Evolutionary conservation across 2,113 vertebrate species (phyloP), one percentile per base, ranked within the genome.

Genomic region (Hippopotamus amphibius): DNA sequence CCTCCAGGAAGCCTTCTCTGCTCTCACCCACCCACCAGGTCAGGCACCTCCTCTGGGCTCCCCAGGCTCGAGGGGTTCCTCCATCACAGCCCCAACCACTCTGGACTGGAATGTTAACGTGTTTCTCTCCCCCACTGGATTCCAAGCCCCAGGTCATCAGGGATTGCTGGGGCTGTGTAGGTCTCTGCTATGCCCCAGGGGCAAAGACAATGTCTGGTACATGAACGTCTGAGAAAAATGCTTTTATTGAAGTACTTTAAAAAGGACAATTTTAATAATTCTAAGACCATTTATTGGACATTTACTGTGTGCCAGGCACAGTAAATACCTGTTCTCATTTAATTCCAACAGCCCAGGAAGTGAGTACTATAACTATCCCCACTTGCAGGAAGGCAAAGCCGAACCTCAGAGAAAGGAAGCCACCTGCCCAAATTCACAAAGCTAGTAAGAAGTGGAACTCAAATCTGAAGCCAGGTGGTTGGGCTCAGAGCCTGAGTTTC

Each of bases 231-330:
- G 41, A 21, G 71, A 81, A 57, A 80, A 72, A 48, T 33, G 26
- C n/a, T 85, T 94, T 93, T 61, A 69, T 24, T 82, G 9, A 93
- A 93, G 41, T 69, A 85, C 59, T 95, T 91, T 72, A 48, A 79
- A 89, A 46, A 87, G 37, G 71, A 59, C 46, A 92, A 48, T 14
- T 95, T 41, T 48, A 55, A 91, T n/a, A 68, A 96, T 13, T 41
- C 81, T 88, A 90, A 79, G 68, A 26, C 21, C n/a, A 85, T 72
- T 81, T 91, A 77, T 6, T 93, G 68, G 72, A 33, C 87, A 76
- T 26, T 91, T 79, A 92, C 37, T 71, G 71, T 2, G 9, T 53
- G 46, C 48, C 80, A 76, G n/a, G 53, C 55, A 65, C 3, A 15
- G 50, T 76, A 92, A 85, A 93, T 81, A 57, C 5, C 57, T 72